Evolutionary conservation across 2,888 invertebrate genomes (phyloP), one percentile per base, ranked within the genome.

Genomic region (Ormyrus nitidulus): DNA sequence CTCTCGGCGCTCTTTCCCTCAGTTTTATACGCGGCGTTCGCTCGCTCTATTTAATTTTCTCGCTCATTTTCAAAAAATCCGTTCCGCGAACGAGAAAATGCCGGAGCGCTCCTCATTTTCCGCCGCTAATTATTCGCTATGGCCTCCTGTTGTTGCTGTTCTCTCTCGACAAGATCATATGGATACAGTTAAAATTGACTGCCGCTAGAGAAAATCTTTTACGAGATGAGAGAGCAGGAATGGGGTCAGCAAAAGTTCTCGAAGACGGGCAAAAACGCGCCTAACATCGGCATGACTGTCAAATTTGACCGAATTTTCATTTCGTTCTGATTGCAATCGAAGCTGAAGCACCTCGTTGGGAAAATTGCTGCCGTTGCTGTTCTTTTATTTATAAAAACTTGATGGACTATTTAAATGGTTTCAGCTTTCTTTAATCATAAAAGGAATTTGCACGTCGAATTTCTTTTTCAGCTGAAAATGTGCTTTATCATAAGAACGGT

Each of bases 41-140:
- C 69, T 64, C 71, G 75, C 71, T 79, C 75, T 75, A 79, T 79
- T 79, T 79, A 79, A 75, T 79, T 79, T 69, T 62, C 19, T 34
- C 64, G 9, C 59, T n/a, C 56, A 53, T 53, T 53, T 53, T 56
- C 11, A 56, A 56, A n/a, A n/a, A 11, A 56, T n/a, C 11, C 10
- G 56, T 13, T n/a, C 34, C 13, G 51, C 61, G 11, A 73, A 73
- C 73, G 73, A 64, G 64, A 73, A 56, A 73, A 64, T 49, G 64
- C 54, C 34, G 34, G 53, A 9, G 9, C 34, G 54, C 44, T 34
- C 10, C 11, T 44, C n/a, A 44, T 56, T 46, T 66, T 66, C 44
- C 65, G 51, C 34, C 68, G 44, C 68, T 6, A 62, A 72, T 71
- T 61, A 34, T 71, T 71, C 51, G n/a, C 51, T 49, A 34, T 19